Evolutionary conservation across 2,113 vertebrate genomes (phyloP).

Genomic region (Sapajus apella): DNA sequence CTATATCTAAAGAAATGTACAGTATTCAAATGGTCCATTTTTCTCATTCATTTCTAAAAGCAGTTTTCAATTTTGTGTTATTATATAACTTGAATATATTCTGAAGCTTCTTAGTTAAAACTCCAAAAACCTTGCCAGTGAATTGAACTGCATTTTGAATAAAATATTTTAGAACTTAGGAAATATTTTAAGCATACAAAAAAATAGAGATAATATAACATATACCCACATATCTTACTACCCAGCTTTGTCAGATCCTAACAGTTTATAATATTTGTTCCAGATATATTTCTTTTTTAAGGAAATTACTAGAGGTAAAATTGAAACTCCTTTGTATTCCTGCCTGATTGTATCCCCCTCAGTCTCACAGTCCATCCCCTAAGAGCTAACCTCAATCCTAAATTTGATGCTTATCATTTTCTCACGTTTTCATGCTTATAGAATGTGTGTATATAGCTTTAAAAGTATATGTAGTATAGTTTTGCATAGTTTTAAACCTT

Average conservation of each 20-base stretch:
- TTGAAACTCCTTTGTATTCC: neutral
- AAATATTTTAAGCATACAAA: constrained; percentile 22
- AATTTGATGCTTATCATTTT: constrained; percentile 30
- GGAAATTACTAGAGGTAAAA: neutral
- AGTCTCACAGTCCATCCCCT: neutral
- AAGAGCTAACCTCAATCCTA: neutral
- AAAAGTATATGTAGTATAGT: neutral
- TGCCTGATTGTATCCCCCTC: neutral
- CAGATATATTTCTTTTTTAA: constrained; percentile 19
- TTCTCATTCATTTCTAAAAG: constrained; percentile 36
- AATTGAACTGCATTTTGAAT: constrained; percentile 22
- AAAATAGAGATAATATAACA: constrained; percentile 44
- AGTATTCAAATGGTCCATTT: neutral
- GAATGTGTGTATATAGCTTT: neutral
- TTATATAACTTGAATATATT: constrained; percentile 9
- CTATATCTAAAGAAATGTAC: neutral
- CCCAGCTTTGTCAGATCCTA: neutral
- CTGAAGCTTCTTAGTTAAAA: constrained; percentile 38
- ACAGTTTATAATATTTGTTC: constrained; percentile 35
- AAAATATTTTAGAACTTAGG: neutral
- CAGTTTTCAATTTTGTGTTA: constrained; percentile 20
- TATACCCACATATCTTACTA: neutral
- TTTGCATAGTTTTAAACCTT: neutral
- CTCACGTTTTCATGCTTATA: neutral
- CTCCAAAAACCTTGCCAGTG: neutral